A percentile compares a stretch with the other conserved stretches of the same genome.
phyloP scores from a whole-genome alignment of 2,888 invertebrate genomes.

The Amphipoea oculea region DNA sequence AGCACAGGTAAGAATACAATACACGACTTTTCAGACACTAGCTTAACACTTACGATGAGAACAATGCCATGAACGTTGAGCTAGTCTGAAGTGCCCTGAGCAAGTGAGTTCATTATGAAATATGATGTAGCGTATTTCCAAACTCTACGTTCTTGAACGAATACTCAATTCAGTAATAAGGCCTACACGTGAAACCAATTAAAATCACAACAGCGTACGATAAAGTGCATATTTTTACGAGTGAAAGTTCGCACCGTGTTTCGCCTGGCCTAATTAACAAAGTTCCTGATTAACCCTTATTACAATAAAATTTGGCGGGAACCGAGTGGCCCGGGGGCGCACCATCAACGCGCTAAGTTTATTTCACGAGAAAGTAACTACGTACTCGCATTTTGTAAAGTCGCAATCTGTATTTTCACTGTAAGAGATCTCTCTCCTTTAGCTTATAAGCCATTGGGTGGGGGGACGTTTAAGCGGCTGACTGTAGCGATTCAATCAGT shows the following conservation, averaged over 20 bases:
- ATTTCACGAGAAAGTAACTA: constrained; percentile 69
- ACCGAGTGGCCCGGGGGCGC: constrained; percentile 53
- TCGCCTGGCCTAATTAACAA: constrained; percentile 61
- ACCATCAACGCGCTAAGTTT: constrained; percentile 68
- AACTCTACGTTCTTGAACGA: constrained; percentile 24
- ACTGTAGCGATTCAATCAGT: constrained; percentile 27
- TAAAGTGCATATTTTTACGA: constrained; percentile 60
- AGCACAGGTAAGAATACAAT: neutral
- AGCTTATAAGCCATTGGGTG: constrained; percentile 70
- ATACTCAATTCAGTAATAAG: constrained; percentile 28
- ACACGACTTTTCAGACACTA: neutral
- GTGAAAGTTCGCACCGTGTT: constrained; percentile 55
- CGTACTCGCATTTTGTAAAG: constrained; percentile 72
- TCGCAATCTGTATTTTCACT: constrained; percentile 80
- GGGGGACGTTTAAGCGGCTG: constrained; percentile 49
- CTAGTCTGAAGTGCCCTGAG: neutral
- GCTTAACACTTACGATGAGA: neutral
- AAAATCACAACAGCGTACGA: constrained; percentile 51
- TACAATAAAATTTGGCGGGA: constrained; percentile 65
- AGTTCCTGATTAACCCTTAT: constrained; percentile 64
- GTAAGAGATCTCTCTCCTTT: constrained; percentile 76
- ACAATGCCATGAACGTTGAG: neutral
- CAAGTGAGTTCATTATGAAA: constrained; percentile 9
- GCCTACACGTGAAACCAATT: constrained; percentile 56
- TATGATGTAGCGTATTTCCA: neutral